Evolutionary conservation across 2,113 vertebrate genomes (phyloP), one percentile per base, ranked within the genome.

Genomic region (Tinamus guttatus): DNA sequence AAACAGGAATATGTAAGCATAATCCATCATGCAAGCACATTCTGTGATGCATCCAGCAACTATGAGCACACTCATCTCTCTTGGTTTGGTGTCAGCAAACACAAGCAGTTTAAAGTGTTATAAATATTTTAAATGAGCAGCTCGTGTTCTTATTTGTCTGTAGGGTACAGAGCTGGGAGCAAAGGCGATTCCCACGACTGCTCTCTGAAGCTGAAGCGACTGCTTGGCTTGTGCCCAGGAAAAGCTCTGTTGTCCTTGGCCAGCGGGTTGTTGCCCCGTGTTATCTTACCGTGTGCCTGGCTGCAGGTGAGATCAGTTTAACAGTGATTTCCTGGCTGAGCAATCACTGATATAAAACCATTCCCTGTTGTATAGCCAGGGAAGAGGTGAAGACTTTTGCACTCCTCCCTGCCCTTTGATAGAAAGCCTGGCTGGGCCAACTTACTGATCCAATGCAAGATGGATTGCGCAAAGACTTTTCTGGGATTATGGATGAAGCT

Each of bases 71-170:
- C 58, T 79, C 2, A 0, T 75, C 90, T 78, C 59, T 22, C 77
- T 79, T 89, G 94, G 89, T 6, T 32, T 87, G 54, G 22, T 92
- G 92, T 89, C 77, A 84, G 15, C 43, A 43, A 43, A 43, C 2
- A 5, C 69, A 52, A 92, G 80, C 76, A 5, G 11, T 84, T 89
- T 47, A 15, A 41, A 86, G 41, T 0, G 9, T 51, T 52, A 90
- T 92, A 75, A 96, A 90, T 96, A 92, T 89, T 95, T 97, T 13
- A 97, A 13, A 89, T 0, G 43, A 92, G 47, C 47, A 64, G 30
- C 40, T 71, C 76, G 63, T 64, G 5, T 88, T 70, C 20, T 70
- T 30, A 13, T 32, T 93, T 86, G 45, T 51, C 83, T n/a, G 36
- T 41, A 15, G 58, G 51, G 24, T 27, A 4, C 40, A 68, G 20